Percentiles rank a stretch among this genome's conserved stretches.
Conservation (phyloP, 2,797 vertebrate species). For the Enteromius anoplus region DNA sequence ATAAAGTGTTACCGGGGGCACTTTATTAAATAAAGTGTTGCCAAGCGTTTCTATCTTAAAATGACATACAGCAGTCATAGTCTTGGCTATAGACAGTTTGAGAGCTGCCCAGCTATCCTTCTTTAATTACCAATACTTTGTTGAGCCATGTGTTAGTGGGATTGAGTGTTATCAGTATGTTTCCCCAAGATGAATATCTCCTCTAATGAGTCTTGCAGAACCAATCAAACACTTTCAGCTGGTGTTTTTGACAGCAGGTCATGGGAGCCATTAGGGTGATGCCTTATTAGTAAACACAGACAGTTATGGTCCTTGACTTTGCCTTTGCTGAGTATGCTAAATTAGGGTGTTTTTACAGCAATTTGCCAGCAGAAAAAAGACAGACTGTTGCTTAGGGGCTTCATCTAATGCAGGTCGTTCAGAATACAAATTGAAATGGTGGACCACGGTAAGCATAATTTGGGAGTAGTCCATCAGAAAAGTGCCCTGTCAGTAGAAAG, state of each 20-base stretch:
- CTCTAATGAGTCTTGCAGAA: conserved; percentile 30
- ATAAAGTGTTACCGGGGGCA: too few species aligned
- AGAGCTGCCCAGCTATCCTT: neutral
- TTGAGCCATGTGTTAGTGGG: neutral
- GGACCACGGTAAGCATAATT: conserved; percentile 57
- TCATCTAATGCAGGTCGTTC: conserved; percentile 71
- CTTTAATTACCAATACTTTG: neutral
- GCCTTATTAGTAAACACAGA: conserved; percentile 22
- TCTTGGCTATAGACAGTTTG: neutral
- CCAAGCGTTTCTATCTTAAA: neutral
- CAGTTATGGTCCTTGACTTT: neutral
- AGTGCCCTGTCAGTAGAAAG: conserved; percentile 71
- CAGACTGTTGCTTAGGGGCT: conserved; percentile 53
- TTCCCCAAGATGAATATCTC: neutral
- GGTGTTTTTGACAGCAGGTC: conserved; percentile 4
- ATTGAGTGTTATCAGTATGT: conserved; percentile 24
- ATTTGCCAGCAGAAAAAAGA: conserved; percentile 63
- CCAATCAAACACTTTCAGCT: conserved; percentile 4
- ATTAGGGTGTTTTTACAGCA: conserved; percentile 69
- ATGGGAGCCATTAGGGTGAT: neutral
- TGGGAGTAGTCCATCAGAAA: conserved; percentile 10
- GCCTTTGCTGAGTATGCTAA: conserved; percentile 71
- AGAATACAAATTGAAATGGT: conserved; percentile 70
- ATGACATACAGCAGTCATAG: neutral
- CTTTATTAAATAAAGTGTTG: too few species aligned